These are phyloP conservation scores for Coleophora deauratella DNA, from an alignment of 2,888 invertebrate species.

Conservation along the genomic window DNA sequence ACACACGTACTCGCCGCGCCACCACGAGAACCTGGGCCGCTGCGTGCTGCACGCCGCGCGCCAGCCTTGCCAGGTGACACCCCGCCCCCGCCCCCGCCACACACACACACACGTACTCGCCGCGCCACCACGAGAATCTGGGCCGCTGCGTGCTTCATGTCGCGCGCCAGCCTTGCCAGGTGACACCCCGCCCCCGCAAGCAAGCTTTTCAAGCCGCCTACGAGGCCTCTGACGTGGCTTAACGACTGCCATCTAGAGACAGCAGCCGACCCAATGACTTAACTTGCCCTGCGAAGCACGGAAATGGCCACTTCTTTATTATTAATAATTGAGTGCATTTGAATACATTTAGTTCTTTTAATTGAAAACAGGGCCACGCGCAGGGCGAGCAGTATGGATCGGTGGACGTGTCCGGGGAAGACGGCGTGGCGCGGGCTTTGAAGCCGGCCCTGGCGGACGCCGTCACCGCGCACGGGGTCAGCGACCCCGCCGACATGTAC, in stretches of 20 bases:
- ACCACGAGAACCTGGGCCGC: slow-evolving; percentile 89
- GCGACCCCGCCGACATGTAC: slow-evolving; percentile 76
- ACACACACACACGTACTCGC: slow-evolving; percentile 81
- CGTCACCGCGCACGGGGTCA: slow-evolving; percentile 78
- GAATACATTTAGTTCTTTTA: too few species aligned
- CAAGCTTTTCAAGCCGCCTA: too few species aligned
- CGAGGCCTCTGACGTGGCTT: too few species aligned
- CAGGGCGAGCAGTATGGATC: slow-evolving; percentile 40
- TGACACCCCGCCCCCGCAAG: background rate
- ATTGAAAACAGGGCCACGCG: too few species aligned
- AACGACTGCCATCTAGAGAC: too few species aligned
- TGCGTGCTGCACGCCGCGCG: slow-evolving; percentile 85
- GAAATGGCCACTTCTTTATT: too few species aligned
- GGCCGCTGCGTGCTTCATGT: slow-evolving; percentile 89
- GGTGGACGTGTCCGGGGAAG: slow-evolving; percentile 13
- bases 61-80: slow-evolving; percentile 76
- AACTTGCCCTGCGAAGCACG: too few species aligned
- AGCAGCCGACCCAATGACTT: too few species aligned
- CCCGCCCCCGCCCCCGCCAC: slow-evolving; percentile 59
- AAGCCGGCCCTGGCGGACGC: slow-evolving; percentile 58
- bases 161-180: slow-evolving; percentile 74
- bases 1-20: slow-evolving; percentile 86
- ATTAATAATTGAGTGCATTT: too few species aligned
- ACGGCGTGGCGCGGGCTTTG: slow-evolving; percentile 29
- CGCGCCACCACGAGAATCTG: slow-evolving; percentile 88